Percentiles rank a stretch among this genome's conserved stretches.
phyloP scores from a whole-genome alignment of 2,888 invertebrate genomes.

The Marasmarcha lunaedactyla region DNA sequence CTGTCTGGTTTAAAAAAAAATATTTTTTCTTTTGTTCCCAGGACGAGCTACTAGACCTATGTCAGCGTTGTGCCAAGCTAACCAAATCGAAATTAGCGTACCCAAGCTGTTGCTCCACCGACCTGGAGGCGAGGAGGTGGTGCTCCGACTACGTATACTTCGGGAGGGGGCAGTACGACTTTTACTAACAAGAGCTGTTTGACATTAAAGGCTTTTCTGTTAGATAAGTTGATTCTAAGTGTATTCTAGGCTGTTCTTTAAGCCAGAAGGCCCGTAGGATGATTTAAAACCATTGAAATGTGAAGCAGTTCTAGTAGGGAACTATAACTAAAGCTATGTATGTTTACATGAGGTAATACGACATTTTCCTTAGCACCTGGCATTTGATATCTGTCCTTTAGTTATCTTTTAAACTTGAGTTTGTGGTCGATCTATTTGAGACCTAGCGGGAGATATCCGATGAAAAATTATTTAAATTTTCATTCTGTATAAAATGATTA shows the following conservation, averaged over 20 bases:
- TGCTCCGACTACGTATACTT: conserved; percentile 71
- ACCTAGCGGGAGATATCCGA: no score
- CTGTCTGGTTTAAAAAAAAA: no score
- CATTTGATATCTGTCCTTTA: no score
- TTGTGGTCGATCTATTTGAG: no score
- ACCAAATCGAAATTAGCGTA: conserved; percentile 70
- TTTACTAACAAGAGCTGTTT: conserved; percentile 21
- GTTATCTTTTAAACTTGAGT: no score
- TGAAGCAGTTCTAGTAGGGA: no score
- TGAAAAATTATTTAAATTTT: no score
- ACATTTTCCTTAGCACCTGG: no score
- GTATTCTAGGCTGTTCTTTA: neutral
- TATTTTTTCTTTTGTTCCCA: conserved; percentile 27
- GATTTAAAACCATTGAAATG: no score
- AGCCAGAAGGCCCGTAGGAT: neutral
- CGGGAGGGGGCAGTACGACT: conserved; percentile 51
- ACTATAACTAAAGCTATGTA: no score
- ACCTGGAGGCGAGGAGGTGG: conserved; percentile 68
- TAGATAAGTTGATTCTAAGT: neutral
- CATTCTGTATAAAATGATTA: no score
- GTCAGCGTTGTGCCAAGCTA: conserved; percentile 73
- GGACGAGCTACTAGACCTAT: conserved; percentile 66
- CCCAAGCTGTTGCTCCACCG: conserved; percentile 71
- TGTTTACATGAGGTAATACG: no score
- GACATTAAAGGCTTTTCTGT: neutral